Conservation (phyloP, 2,888 invertebrate species). For the Ichneumon xanthorius region DNA sequence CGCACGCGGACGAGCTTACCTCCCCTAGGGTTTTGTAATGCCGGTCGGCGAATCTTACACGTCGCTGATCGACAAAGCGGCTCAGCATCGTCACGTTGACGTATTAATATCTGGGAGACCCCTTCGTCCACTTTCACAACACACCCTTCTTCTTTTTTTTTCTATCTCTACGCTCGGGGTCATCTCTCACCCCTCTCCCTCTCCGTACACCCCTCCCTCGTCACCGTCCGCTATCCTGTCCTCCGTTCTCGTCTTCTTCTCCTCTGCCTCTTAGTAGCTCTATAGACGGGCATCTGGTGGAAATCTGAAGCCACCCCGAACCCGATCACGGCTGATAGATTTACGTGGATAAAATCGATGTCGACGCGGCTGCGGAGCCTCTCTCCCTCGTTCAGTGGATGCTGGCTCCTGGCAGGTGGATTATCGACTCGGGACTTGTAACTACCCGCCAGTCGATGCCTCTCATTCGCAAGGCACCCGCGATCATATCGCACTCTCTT, state of each 20-base stretch:
- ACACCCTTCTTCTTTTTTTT: conserved; percentile 38
- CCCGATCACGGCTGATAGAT: conserved; percentile 65
- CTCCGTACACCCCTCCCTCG: conserved; percentile 7
- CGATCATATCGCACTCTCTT: conserved; percentile 22
- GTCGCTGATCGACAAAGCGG: conserved; percentile 83
- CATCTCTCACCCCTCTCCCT: conserved; percentile 6
- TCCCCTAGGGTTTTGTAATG: conserved; percentile 53
- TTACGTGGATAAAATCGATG: conserved; percentile 64
- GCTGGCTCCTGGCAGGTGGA: conserved; percentile 37
- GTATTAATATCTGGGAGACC: conserved; percentile 80
- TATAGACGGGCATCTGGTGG: conserved; percentile 45
- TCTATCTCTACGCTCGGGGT: conserved; percentile 49
- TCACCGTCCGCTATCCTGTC: conserved; percentile 18
- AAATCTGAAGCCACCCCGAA: conserved; percentile 62
- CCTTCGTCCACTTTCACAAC: conserved; percentile 60
- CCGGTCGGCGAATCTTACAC: conserved; percentile 79
- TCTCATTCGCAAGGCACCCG: conserved; percentile 15
- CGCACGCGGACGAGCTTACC: conserved; percentile 37
- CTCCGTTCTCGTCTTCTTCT: conserved; percentile 68
- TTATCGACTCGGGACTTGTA: conserved; percentile 63
- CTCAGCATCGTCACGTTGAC: conserved; percentile 74
- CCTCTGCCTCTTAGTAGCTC: conserved; percentile 39
- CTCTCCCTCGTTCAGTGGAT: neutral
- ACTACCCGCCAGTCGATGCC: conserved; percentile 32
- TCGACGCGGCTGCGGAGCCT: conserved; percentile 48